Percentiles rank a stretch among this genome's conserved stretches.
These are phyloP conservation scores for Caenorhabditis sp. DNA, from an alignment of 2,888 invertebrate species.

Conservation along the genomic window DNA sequence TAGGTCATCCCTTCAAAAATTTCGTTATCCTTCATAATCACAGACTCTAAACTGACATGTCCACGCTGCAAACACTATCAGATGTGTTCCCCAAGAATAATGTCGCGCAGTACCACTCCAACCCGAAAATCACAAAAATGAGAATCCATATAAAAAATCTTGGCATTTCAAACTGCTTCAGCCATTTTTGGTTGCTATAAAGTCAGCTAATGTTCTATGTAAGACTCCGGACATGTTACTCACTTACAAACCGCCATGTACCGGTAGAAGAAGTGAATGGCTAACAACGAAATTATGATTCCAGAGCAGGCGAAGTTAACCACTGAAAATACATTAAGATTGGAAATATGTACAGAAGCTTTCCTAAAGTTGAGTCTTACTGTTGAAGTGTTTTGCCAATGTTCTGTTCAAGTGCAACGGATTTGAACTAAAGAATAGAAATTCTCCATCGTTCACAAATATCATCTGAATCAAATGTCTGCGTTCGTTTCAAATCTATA, in stretches of 20 bases:
- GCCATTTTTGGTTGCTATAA: conserved; percentile 56
- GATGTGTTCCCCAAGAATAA: conserved; percentile 29
- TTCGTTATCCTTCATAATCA: not conserved
- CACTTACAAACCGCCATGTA: conserved; percentile 57
- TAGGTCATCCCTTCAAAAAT: conserved; percentile 1
- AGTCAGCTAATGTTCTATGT: too few species aligned
- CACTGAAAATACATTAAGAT: conserved; percentile 33
- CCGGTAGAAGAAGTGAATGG: conserved; percentile 61
- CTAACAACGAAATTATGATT: conserved; percentile 51
- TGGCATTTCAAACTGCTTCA: conserved; percentile 50
- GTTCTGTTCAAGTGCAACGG: conserved; percentile 35
- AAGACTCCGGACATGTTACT: not conserved
- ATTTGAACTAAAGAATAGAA: conserved; percentile 53
- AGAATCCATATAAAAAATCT: conserved; percentile 43
- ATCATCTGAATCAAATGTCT: conserved; percentile 62
- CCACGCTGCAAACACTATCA: conserved; percentile 29
- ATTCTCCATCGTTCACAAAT: conserved; percentile 44
- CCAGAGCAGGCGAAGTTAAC: conserved; percentile 56
- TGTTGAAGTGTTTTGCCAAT: conserved; percentile 47
- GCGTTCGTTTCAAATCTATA: too few species aligned
- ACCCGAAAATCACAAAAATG: conserved; percentile 39
- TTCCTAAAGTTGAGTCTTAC: not conserved
- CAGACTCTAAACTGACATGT: conserved; percentile 18
- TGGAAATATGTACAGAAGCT: too few species aligned
- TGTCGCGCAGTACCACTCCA: conserved; percentile 50